Evolutionary conservation across 2,113 vertebrate species (phyloP), one percentile per base, ranked within the genome.

Genomic region (Peucedramus taeniatus): DNA sequence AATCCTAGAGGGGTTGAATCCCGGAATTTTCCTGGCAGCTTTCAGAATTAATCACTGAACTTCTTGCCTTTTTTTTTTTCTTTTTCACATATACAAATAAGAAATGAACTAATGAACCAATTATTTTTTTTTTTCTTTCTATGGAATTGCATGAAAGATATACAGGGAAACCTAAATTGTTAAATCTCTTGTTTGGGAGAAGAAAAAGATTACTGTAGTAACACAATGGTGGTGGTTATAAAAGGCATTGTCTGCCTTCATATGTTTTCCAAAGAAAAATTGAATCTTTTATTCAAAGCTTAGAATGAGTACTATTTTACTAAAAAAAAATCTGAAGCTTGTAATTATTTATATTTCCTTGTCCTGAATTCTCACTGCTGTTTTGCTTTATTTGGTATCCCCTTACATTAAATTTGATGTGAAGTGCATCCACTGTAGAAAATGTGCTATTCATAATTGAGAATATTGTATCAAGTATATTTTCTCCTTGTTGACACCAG

Each of bases 371-470:
- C 68, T 80, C 39, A 30, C 19, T 87, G 53, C 45, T 93, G 45
- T 88, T 90, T 89, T 59, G 15, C 61, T 83, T 65, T n/a, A 45
- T 87, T 91, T 0, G 0, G 30, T 77, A 66, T 81, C 23, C 37
- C 15, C 59, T 92, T 76, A 80, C 3, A 1, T 63, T 88, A 89
- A 95, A 93, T 61, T 45, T 82, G 59, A 94, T 81, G 44, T 84
- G 85, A 93, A 13, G 2, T 79, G 69, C 89, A 95, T 76, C 45
- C 85, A 56, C 84, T 87, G 69, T 82, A 96, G 84, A 87, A 94
- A 96, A 95, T 50, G 37, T 31, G 63, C 61, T 93, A 92, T 95
- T 90, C 78, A 92, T 97, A 95, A 95, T 92, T 96, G 60, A 95
- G 81, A 94, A 83, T 93, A 87, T 60, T 74, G 51, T 80, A 93